Percentiles rank a stretch among this genome's conserved stretches.
Conservation (phyloP, 2,113 vertebrate genomes). For the Nestor notabilis region DNA sequence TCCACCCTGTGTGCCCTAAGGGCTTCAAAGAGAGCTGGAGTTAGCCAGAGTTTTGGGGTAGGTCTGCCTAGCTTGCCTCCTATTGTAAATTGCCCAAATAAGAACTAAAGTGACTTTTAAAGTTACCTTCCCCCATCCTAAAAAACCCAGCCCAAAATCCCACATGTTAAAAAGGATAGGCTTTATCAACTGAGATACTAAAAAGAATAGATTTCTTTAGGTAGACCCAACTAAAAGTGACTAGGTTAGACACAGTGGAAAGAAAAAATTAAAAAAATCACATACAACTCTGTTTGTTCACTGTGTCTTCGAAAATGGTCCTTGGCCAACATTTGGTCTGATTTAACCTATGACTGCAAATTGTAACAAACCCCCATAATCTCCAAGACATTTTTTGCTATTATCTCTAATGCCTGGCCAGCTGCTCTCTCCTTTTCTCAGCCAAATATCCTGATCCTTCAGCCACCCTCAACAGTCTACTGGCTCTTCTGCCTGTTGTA, state of each 20-base stretch:
- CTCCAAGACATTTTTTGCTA: fast-evolving
- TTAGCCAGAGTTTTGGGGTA: background rate
- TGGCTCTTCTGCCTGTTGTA: background rate
- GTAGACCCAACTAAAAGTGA: background rate
- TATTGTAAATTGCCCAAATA: background rate
- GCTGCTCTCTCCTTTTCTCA: background rate
- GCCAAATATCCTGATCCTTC: background rate
- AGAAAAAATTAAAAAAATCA: background rate
- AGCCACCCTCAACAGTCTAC: background rate
- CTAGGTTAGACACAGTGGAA: background rate
- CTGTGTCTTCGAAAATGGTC: background rate
- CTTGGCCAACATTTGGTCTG: background rate
- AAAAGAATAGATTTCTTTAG: background rate
- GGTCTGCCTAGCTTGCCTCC: background rate
- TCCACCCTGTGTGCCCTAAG: background rate
- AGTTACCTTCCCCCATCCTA: fast-evolving
- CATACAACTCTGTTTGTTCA: background rate
- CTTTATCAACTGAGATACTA: background rate
- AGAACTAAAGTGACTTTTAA: background rate
- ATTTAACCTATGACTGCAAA: background rate
- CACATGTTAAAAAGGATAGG: background rate
- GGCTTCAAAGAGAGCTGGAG: background rate
- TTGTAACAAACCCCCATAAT: background rate
- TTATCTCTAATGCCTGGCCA: background rate
- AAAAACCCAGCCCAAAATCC: background rate